Conservation (phyloP, 2,888 invertebrate species). For the Platycnemis pennipes region DNA sequence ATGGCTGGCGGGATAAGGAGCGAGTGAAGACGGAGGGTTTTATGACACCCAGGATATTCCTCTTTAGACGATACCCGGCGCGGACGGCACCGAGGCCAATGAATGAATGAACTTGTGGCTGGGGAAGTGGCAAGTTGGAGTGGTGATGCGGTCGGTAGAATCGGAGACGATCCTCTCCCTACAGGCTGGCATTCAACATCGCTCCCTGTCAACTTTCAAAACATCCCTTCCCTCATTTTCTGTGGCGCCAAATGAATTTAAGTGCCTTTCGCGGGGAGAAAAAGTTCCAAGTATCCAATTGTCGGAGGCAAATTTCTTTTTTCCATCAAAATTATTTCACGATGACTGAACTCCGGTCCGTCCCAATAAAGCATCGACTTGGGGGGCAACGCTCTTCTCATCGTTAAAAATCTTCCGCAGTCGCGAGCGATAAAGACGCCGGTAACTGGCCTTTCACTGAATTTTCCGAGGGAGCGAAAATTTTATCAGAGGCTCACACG, state of each 20-base stretch:
- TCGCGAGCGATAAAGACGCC: too few species aligned
- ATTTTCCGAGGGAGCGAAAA: too few species aligned
- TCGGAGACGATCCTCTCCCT: not conserved
- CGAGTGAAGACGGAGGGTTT: conserved; percentile 55
- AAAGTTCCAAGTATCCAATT: too few species aligned
- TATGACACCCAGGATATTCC: conserved; percentile 27
- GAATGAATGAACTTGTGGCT: not conserved
- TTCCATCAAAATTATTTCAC: conserved; percentile 18
- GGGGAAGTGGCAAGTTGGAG: not conserved
- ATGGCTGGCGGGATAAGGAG: conserved; percentile 28
- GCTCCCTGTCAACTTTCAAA: not conserved
- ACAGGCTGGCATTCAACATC: not conserved
- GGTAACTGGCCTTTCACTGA: too few species aligned
- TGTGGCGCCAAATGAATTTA: not conserved
- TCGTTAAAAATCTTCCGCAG: too few species aligned
- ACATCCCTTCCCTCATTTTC: too few species aligned
- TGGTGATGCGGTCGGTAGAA: not conserved
- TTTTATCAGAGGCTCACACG: too few species aligned
- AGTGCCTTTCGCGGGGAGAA: not conserved
- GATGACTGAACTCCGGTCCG: not conserved
- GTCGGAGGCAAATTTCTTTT: too few species aligned
- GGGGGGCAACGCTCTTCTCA: not conserved
- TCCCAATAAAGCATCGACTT: not conserved
- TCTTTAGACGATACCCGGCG: not conserved
- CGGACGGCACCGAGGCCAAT: not conserved